Conservation (phyloP, 64 coral and sea anemone species). For the Exaiptasia diaphana region DNA sequence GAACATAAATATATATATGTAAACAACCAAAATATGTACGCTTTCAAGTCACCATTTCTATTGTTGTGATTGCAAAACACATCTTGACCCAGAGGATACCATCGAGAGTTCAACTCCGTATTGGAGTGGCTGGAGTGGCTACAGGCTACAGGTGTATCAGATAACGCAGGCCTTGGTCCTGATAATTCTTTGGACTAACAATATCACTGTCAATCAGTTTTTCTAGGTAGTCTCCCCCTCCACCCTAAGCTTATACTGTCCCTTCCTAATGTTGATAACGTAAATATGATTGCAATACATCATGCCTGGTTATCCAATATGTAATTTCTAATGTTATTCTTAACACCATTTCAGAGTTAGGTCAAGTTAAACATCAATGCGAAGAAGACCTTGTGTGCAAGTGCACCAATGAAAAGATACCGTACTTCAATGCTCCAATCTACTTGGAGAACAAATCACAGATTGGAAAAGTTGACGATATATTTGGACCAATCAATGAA, state of each 20-base stretch:
- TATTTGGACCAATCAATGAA: slow-evolving; percentile 95
- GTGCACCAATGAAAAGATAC: slow-evolving; percentile 97
- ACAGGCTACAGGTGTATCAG: neutral
- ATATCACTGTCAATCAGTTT: no score
- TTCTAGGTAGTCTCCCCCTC: no score
- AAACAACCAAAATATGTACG: neutral
- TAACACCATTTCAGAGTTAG: slow-evolving; percentile 83
- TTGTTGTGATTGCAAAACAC: neutral
- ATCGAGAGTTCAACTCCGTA: no score
- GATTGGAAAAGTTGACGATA: slow-evolving; percentile 99
- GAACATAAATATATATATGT: neutral
- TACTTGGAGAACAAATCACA: slow-evolving; percentile 97
- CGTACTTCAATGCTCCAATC: slow-evolving; percentile 98
- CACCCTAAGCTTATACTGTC: no score
- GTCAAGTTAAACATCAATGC: slow-evolving; percentile 67
- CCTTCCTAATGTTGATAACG: no score
- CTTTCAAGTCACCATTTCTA: neutral
- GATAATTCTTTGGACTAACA: no score
- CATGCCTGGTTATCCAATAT: no score
- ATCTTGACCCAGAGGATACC: no score
- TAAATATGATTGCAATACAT: no score
- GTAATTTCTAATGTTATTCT: no score
- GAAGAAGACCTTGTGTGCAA: slow-evolving; percentile 92
- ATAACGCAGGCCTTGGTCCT: no score
- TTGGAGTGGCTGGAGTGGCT: neutral